Percentiles rank a stretch among this genome's conserved stretches.
Evolutionary conservation across 2,113 vertebrate species (phyloP).

Genomic region (Emydocephalus ijimae): DNA sequence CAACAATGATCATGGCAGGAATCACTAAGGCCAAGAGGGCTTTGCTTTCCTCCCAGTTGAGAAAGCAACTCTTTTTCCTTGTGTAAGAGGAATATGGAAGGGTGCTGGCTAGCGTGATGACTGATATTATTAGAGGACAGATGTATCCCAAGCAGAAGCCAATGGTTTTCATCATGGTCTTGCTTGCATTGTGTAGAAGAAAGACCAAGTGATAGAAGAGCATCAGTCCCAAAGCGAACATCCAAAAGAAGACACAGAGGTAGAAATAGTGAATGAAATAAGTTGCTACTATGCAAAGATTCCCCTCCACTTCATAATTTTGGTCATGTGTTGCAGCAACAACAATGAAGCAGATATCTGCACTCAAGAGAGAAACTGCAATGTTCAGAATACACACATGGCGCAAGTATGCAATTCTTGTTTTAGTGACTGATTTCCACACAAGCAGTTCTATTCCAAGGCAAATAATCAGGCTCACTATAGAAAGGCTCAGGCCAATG

Average conservation of each 20-base stretch:
- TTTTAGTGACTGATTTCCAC: constrained; percentile 86
- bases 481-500: constrained; percentile 73
- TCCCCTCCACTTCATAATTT: background rate
- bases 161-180: constrained; percentile 72
- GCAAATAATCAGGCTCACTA: constrained; percentile 75
- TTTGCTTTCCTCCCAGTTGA: constrained; percentile 73
- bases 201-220: constrained; percentile 88
- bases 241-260: constrained; percentile 92
- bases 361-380: constrained; percentile 75
- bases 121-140: constrained; percentile 79
- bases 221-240: constrained; percentile 82
- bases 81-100: constrained; percentile 67
- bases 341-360: constrained; percentile 77
- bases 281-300: constrained; percentile 68
- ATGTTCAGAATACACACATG: constrained; percentile 87
- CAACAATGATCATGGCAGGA: constrained; percentile 77
- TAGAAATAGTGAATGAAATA: constrained; percentile 86
- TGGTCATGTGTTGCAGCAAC: constrained; percentile 26
- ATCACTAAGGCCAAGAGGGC: constrained; percentile 79
- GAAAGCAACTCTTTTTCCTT: constrained; percentile 71
- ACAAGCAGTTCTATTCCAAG: constrained; percentile 77
- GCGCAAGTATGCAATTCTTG: constrained; percentile 79
- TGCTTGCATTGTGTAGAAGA: constrained; percentile 79
- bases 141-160: constrained; percentile 79
- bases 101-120: constrained; percentile 66